phyloP scores from a whole-genome alignment of 2,888 invertebrate species.

The Trachelus stipa region DNA sequence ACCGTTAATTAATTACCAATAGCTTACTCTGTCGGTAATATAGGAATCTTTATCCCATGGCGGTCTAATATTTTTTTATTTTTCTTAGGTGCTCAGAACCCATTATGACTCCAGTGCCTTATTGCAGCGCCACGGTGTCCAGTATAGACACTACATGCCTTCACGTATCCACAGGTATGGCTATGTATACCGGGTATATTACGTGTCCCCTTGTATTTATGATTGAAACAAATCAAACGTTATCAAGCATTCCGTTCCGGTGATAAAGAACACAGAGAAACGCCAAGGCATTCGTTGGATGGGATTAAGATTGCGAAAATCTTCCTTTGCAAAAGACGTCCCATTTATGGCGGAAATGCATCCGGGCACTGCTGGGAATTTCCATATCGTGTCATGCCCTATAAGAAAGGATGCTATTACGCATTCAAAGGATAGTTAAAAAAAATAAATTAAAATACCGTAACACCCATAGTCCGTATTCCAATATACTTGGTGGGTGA shows the following conservation, averaged over 20 bases:
- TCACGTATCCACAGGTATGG: constrained; percentile 2
- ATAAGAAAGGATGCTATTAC: not conserved
- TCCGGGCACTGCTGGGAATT: not conserved
- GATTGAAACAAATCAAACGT: constrained; percentile 67
- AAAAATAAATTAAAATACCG: not conserved
- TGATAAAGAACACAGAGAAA: constrained; percentile 66
- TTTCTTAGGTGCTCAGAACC: not conserved
- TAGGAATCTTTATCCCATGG: not conserved
- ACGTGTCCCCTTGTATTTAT: constrained; percentile 57
- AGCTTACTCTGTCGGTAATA: not conserved
- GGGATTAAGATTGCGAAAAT: not conserved
- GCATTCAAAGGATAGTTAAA: not conserved
- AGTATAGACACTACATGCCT: not conserved
- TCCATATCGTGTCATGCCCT: not conserved
- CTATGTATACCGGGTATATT: constrained; percentile 38
- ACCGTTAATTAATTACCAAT: not conserved
- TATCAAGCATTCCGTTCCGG: constrained; percentile 65
- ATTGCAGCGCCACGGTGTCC: not conserved
- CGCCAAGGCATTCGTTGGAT: constrained; percentile 55
- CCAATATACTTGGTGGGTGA: not conserved
- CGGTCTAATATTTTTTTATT: not conserved
- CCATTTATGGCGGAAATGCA: not conserved
- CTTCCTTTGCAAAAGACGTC: not conserved
- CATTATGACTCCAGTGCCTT: not conserved
- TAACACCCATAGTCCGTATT: not conserved